phyloP scores from a whole-genome alignment of 2,113 vertebrate species.

The Rhizomys pruinosus region DNA sequence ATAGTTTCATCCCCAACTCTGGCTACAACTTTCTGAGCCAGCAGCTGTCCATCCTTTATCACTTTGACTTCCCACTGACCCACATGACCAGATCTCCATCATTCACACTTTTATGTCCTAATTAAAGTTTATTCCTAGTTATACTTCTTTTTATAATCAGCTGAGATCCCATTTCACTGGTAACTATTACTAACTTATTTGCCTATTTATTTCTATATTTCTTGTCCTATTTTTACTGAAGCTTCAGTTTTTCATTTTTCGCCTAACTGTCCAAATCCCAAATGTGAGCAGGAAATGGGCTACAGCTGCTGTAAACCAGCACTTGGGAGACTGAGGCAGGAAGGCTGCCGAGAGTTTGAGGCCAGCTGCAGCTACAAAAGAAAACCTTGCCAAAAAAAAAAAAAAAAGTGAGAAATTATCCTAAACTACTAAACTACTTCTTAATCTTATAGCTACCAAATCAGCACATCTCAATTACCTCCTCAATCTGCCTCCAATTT shows the following conservation, averaged over 20 bases:
- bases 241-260: slow-evolving; percentile 61
- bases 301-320: not conserved
- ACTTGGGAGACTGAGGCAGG: not conserved
- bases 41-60: not conserved
- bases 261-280: slow-evolving; percentile 56
- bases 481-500: slow-evolving; percentile 43
- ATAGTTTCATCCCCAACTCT: slow-evolving; percentile 39
- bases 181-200: slow-evolving; percentile 33
- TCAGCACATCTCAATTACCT: slow-evolving; percentile 51
- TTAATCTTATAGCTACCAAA: slow-evolving; percentile 2
- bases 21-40: slow-evolving; percentile 24
- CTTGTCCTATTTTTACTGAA: not conserved
- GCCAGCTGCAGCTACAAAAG: not conserved
- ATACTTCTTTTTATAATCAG: slow-evolving; percentile 34
- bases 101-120: slow-evolving; percentile 35
- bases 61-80: not conserved
- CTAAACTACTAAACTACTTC: not conserved
- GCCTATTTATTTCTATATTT: not conserved
- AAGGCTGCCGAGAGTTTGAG: not conserved
- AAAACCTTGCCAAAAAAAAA: not conserved
- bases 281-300: not conserved
- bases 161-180: not conserved
- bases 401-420: not conserved
- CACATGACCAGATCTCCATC: not conserved
- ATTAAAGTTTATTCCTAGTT: slow-evolving; percentile 21